Percentiles rank a stretch among this genome's conserved stretches.
Evolutionary conservation across 2,888 invertebrate species (phyloP).

Genomic region (Cosmia trapezina): DNA sequence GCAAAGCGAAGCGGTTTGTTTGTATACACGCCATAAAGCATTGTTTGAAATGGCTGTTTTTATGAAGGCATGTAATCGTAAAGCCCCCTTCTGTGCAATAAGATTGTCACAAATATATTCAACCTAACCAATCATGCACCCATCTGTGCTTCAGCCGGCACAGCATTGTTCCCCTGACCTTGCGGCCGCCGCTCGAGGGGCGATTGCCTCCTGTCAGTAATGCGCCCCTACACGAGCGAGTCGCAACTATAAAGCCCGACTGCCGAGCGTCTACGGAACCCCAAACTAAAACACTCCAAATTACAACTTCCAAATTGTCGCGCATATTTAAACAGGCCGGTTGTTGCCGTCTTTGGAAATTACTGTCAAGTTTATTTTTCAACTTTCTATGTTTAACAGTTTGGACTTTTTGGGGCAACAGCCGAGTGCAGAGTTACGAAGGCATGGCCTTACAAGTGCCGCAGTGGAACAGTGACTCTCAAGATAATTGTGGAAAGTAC

Average conservation of each 20-base stretch:
- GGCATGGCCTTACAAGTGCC: background rate
- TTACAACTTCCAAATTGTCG: conserved; percentile 45
- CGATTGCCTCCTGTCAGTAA: conserved; percentile 4
- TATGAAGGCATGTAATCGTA: background rate
- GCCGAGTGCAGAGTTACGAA: conserved; percentile 4
- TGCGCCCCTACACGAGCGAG: conserved; percentile 25
- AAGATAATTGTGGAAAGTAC: background rate
- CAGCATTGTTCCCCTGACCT: conserved; percentile 6
- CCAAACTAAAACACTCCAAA: conserved; percentile 44
- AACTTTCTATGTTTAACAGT: conserved; percentile 36
- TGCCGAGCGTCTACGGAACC: conserved; percentile 8
- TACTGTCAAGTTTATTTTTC: conserved; percentile 54
- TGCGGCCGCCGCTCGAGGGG: conserved; percentile 10
- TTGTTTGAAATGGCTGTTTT: background rate
- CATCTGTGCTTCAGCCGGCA: conserved; percentile 9
- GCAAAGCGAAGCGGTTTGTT: background rate
- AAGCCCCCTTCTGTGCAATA: background rate
- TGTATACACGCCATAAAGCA: background rate
- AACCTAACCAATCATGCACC: conserved; percentile 2
- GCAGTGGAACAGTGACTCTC: background rate
- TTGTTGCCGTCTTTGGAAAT: conserved; percentile 42
- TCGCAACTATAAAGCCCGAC: background rate
- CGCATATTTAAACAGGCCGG: conserved; percentile 47
- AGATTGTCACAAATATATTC: conserved; percentile 14
- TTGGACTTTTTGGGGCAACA: conserved; percentile 23